phyloP scores from a whole-genome alignment of 2,113 vertebrate species.

The Cinclus cinclus region DNA sequence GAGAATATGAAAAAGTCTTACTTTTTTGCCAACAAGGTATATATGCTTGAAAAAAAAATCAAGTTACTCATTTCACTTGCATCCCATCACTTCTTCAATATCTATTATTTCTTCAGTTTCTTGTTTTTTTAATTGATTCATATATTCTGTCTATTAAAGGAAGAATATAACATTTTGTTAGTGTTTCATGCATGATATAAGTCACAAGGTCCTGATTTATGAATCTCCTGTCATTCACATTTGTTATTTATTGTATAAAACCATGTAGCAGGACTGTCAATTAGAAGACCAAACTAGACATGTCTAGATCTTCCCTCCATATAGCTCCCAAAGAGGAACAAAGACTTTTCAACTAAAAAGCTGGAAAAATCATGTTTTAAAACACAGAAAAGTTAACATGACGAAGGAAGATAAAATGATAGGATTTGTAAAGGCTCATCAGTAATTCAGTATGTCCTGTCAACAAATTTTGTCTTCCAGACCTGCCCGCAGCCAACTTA shows the following conservation, averaged over 20 bases:
- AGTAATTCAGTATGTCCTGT: not conserved
- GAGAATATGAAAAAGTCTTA: not conserved
- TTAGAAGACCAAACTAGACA: not conserved
- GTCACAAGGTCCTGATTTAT: not conserved
- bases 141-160: not conserved
- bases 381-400: not conserved
- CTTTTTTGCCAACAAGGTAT: not conserved
- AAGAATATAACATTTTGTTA: conserved; percentile 10
- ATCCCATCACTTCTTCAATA: conserved; percentile 4
- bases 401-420: not conserved
- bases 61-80: not conserved
- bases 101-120: conserved; percentile 1
- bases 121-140: not conserved
- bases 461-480: not conserved
- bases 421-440: not conserved
- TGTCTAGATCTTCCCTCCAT: not conserved
- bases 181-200: not conserved
- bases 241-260: not conserved
- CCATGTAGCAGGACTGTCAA: not conserved
- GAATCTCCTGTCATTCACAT: not conserved
- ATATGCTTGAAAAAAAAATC: not conserved
- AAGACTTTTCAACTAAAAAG: not conserved
- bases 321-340: not conserved
- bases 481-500: not conserved
- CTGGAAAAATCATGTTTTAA: not conserved